These are phyloP conservation scores for Acanthosoma haemorrhoidale DNA, from an alignment of 2,888 invertebrate species.

Conservation along the genomic window DNA sequence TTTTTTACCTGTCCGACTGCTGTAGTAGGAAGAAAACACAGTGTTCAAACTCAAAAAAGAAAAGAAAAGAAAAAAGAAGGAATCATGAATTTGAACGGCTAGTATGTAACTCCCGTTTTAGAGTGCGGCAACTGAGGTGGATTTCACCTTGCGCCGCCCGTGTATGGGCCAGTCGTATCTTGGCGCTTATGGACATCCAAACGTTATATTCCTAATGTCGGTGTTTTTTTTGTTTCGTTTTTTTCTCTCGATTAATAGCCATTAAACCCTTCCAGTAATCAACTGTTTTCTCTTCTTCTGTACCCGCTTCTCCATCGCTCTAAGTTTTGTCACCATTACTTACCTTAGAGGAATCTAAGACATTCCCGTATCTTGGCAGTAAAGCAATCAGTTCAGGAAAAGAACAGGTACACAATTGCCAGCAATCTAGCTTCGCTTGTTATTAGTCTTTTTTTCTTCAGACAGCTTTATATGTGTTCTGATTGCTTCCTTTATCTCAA, in stretches of 20 bases:
- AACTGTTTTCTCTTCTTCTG: background rate
- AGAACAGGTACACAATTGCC: background rate
- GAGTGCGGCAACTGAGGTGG: background rate
- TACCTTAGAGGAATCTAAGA: background rate
- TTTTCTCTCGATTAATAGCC: slow-evolving; percentile 3
- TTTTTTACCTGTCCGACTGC: background rate
- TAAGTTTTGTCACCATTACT: slow-evolving; percentile 7
- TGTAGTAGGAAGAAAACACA: slow-evolving; percentile 9
- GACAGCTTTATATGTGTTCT: background rate
- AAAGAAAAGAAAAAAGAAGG: background rate
- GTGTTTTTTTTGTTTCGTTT: background rate
- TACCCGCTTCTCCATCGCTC: too few species aligned
- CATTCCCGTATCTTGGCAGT: background rate
- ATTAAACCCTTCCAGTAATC: too few species aligned
- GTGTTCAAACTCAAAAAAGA: background rate
- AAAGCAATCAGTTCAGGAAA: background rate
- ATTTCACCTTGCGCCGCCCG: slow-evolving; percentile 5
- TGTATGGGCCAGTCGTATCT: background rate
- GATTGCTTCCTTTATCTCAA: too few species aligned
- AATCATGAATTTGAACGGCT: slow-evolving; percentile 4
- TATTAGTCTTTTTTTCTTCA: background rate
- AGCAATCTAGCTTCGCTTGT: background rate
- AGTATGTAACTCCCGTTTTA: slow-evolving; percentile 14
- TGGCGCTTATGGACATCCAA: background rate
- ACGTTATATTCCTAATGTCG: slow-evolving; percentile 3